Base-by-base conservation (phyloP, 2,888 invertebrate species). In the Dinocampus coccinellae region DNA sequence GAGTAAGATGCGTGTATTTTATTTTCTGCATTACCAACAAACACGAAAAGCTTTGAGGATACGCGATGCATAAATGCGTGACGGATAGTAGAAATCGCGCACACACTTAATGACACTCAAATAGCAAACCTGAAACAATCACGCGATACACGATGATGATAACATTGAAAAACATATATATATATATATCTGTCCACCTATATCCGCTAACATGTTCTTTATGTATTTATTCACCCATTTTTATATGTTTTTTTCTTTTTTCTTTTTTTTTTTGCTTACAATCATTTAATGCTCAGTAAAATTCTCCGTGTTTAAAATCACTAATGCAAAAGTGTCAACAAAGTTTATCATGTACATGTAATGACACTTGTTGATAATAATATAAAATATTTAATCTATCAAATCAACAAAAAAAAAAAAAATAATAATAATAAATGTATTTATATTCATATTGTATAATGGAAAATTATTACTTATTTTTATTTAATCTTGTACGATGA, bases 41-140 rank as follows among this genome's bases (percentile, higher is more conserved):
- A 70, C 70, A 73, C 61, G 66, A 70, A 61, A 69, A 64, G 57
- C 60, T 74, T 57, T 63, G 52, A 67, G 62, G 69, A 71, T 66
- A 71, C 63, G 63, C 33, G 63, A 73, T 66, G 58, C 53, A 67
- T 62, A 66, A 66, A 73, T 62, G 64, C 65, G 42, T 69, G 66
- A 61, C 67, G 57, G 47, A 70, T 66, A 65, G 70, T 58, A 24
- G 60, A 84, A 85, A 85, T 84, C 20, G 33, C 47, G 47, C 16
- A 33, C 83, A 82, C 82, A 80, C 82, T 83, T 82, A 84, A 84
- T 83, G 81, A 83, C 83, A 81, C 82, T 81, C 80, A 81, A 84
- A 47, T 81, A 79, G 77, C 78, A 80, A 71, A 79, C 81, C 78
- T 81, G 83, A 82, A 81, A 82, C 81, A 81, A 79, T 81, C 80